Conservation (phyloP, 2,113 vertebrate species). For the Crotalus tigris region DNA sequence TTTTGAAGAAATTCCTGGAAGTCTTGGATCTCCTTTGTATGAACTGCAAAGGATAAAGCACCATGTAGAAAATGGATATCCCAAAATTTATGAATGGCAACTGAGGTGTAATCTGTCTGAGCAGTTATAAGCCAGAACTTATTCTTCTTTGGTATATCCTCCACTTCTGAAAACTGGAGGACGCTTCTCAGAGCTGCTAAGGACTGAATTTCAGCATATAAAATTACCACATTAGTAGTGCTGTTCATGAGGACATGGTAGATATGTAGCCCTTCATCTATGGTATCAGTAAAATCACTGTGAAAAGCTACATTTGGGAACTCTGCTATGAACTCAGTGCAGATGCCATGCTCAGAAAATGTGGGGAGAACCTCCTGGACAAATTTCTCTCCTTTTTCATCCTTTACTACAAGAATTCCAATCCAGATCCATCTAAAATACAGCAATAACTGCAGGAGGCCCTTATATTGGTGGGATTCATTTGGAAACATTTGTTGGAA, state of each 20-base stretch:
- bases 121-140: no score
- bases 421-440: not conserved
- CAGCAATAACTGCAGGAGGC: not conserved
- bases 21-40: no score
- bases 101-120: no score
- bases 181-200: accelerated
- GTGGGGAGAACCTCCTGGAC: not conserved
- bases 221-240: not conserved
- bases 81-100: no score
- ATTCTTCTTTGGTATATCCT: no score
- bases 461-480: not conserved
- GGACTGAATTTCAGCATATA: not conserved
- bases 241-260: not conserved
- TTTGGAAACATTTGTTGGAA: not conserved
- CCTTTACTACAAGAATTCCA: not conserved
- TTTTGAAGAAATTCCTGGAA: no score
- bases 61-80: no score
- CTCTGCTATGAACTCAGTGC: not conserved
- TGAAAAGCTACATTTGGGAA: not conserved
- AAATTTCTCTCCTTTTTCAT: not conserved
- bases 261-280: not conserved
- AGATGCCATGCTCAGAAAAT: not conserved
- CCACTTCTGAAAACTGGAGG: no score
- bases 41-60: no score
- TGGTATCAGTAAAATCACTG: not conserved